A percentile compares a stretch with the other conserved stretches of the same genome.
phyloP scores from a whole-genome alignment of 2,113 vertebrate genomes.

The Cyphomyrus plagiostoma region DNA sequence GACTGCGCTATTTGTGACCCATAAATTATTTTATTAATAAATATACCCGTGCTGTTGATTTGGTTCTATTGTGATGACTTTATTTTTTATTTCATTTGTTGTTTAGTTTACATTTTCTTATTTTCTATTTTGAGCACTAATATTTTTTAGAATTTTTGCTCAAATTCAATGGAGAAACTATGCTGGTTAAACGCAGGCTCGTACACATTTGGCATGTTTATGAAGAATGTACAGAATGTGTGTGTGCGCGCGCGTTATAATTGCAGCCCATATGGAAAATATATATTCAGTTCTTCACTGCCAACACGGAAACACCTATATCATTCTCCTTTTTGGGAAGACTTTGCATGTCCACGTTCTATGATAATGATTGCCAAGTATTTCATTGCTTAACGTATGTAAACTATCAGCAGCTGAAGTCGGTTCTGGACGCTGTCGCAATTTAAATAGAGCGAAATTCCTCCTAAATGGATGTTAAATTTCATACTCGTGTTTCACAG shows the following conservation, averaged over 20 bases:
- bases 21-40: neutral
- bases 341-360: constrained; percentile 10
- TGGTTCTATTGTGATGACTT: neutral
- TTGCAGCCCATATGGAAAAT: constrained; percentile 57
- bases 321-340: neutral
- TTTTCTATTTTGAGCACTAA: neutral
- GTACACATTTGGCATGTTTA: constrained; percentile 35
- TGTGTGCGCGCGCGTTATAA: constrained; percentile 39
- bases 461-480: neutral
- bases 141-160: constrained; percentile 5
- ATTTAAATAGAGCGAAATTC: neutral
- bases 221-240: constrained; percentile 29
- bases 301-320: constrained; percentile 32
- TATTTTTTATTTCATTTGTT: constrained; percentile 26
- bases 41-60: neutral
- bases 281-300: constrained; percentile 55
- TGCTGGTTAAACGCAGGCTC: constrained; percentile 19
- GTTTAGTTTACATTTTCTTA: constrained; percentile 12
- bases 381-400: constrained; percentile 23
- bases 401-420: neutral
- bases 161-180: constrained; percentile 9
- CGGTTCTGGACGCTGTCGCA: neutral
- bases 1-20: neutral
- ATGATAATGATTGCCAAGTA: neutral
- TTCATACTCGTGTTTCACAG: neutral